These are phyloP conservation scores for Apistogramma diplotaenia DNA, from an alignment of 2,113 vertebrate species.

Conservation along the genomic window DNA sequence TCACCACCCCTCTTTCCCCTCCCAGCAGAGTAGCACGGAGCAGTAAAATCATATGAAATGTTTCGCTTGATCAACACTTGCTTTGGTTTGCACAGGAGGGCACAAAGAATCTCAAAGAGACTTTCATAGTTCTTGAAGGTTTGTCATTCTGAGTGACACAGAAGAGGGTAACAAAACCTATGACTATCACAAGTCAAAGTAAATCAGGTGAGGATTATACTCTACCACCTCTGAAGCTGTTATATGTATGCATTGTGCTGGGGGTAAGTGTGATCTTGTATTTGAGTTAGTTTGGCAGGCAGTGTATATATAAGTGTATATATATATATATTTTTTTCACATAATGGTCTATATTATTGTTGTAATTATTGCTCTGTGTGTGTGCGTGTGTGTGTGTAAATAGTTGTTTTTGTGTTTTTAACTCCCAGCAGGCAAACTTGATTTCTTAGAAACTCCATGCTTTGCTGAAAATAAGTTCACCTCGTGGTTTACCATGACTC, in stretches of 20 bases:
- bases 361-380: background rate
- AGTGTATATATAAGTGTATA: no score
- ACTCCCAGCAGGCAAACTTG: slow-evolving; percentile 36
- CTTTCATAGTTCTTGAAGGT: background rate
- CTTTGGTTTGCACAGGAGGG: background rate
- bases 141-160: background rate
- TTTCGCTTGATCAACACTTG: background rate
- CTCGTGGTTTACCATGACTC: slow-evolving; percentile 55
- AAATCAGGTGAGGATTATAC: slow-evolving; percentile 10
- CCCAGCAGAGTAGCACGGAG: background rate
- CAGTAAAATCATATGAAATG: slow-evolving; percentile 13
- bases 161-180: background rate
- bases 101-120: background rate
- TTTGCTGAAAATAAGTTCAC: slow-evolving; percentile 49
- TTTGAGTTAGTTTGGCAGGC: slow-evolving; percentile 9
- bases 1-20: background rate
- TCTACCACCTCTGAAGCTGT: background rate
- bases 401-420: slow-evolving; percentile 30
- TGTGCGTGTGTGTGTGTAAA: background rate
- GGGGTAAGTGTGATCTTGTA: background rate
- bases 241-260: background rate
- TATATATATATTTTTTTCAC: background rate
- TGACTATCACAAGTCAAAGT: slow-evolving; percentile 16
- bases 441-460: slow-evolving; percentile 34
- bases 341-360: background rate